Percentiles rank a stretch among this genome's conserved stretches.
Evolutionary conservation across 2,888 invertebrate genomes (phyloP).

Genomic region (Dione juno): DNA sequence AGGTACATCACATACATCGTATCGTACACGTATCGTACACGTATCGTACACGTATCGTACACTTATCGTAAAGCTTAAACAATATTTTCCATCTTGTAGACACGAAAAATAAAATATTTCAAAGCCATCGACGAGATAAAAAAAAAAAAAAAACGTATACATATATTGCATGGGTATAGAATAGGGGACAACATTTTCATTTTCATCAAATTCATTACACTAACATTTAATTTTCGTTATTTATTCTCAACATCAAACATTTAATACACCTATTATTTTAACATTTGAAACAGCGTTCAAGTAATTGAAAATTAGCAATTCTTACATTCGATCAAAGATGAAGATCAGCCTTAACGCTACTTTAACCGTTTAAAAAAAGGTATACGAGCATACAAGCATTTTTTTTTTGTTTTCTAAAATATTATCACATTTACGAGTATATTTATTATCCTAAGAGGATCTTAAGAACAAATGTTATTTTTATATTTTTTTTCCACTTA

Average conservation of each 20-base stretch:
- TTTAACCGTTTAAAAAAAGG: constrained; percentile 60
- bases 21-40: no score
- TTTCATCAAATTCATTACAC: not conserved
- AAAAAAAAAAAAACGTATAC: not conserved
- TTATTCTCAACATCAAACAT: constrained; percentile 7
- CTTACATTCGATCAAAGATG: constrained; percentile 42
- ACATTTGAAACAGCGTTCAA: constrained; percentile 15
- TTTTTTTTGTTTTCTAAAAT: constrained; percentile 68
- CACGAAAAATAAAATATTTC: not conserved
- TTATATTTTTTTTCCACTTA: constrained; percentile 49
- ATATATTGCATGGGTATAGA: not conserved
- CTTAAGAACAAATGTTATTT: constrained; percentile 63
- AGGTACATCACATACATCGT: no score
- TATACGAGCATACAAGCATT: constrained; percentile 69
- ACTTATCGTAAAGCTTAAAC: no score
- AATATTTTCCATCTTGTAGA: not conserved
- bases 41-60: no score
- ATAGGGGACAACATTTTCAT: not conserved
- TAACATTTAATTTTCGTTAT: not conserved
- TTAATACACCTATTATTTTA: constrained; percentile 13
- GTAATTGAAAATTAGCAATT: constrained; percentile 30
- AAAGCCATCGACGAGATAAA: no score
- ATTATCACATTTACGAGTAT: constrained; percentile 81
- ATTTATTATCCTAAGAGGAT: constrained; percentile 65
- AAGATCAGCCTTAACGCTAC: constrained; percentile 61